Conservation (phyloP, 2,797 vertebrate species). For the Falco novaeseelandiae region DNA sequence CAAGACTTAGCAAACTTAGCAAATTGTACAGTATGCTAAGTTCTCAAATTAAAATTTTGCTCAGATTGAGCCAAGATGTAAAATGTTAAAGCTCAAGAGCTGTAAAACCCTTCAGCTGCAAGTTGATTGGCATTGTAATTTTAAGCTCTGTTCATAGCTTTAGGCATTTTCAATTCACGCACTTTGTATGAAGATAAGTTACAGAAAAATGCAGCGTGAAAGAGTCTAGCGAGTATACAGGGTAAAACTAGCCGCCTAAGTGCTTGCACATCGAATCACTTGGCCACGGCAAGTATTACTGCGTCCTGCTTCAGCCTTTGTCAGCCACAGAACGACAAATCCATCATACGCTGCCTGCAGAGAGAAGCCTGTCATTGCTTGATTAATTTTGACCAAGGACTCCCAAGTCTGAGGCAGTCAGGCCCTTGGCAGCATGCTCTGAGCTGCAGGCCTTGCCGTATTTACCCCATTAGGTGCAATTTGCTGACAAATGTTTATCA, state of each 20-base stretch:
- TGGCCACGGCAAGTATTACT: background rate
- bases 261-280: background rate
- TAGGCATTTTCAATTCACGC: background rate
- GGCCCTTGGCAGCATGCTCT: conserved; percentile 31
- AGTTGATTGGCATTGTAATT: background rate
- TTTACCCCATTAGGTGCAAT: conserved; percentile 72
- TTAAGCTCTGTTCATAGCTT: background rate
- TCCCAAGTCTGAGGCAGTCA: background rate
- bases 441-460: conserved; percentile 2
- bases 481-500: conserved; percentile 85
- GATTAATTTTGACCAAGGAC: background rate
- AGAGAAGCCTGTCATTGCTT: background rate
- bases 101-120: background rate
- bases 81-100: background rate
- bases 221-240: background rate
- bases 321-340: background rate
- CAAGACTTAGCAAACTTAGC: background rate
- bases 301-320: background rate
- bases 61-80: background rate
- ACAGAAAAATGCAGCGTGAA: background rate
- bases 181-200: background rate
- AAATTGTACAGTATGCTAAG: background rate
- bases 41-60: background rate
- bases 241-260: background rate
- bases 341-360: background rate